A percentile compares a stretch with the other conserved stretches of the same genome.
These are phyloP conservation scores for Heterodera carotae DNA, from an alignment of 1,140 invertebrate genomes.

Conservation along the genomic window DNA sequence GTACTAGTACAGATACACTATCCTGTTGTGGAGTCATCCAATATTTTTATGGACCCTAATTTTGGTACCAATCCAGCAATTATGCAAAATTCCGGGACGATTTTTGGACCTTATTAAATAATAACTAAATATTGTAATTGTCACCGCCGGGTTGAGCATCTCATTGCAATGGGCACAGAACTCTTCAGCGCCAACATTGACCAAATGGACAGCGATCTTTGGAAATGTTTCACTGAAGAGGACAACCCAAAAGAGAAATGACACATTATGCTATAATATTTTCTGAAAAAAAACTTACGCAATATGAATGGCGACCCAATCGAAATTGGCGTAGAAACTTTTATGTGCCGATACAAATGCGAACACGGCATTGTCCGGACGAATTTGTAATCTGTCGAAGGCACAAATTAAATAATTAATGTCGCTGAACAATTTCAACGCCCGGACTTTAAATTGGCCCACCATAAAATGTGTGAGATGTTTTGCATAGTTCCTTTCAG, in stretches of 20 bases:
- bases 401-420: conserved; percentile 11
- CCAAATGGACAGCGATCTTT: conserved; percentile 9
- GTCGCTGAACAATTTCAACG: too few relatives aligned
- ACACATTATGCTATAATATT: too few relatives aligned
- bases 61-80: too few relatives aligned
- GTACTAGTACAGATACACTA: too few relatives aligned
- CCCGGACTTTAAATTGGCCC: too few relatives aligned
- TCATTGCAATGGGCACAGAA: conserved; percentile 24
- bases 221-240: conserved; percentile 26
- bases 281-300: conserved; percentile 8
- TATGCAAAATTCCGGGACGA: too few relatives aligned
- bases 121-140: background rate
- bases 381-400: conserved; percentile 18
- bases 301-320: conserved; percentile 21
- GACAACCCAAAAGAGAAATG: background rate
- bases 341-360: conserved; percentile 20
- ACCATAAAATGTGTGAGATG: too few relatives aligned
- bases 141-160: background rate
- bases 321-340: conserved; percentile 11
- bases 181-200: conserved; percentile 16
- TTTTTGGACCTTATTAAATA: too few relatives aligned
- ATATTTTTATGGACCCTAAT: too few relatives aligned
- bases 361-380: conserved; percentile 19
- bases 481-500: too few relatives aligned
- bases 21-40: too few relatives aligned